Percentiles rank a stretch among this genome's conserved stretches.
These are phyloP conservation scores for Neoseiulus cucumeris DNA, from an alignment of 1,140 invertebrate genomes.

Conservation along the genomic window DNA sequence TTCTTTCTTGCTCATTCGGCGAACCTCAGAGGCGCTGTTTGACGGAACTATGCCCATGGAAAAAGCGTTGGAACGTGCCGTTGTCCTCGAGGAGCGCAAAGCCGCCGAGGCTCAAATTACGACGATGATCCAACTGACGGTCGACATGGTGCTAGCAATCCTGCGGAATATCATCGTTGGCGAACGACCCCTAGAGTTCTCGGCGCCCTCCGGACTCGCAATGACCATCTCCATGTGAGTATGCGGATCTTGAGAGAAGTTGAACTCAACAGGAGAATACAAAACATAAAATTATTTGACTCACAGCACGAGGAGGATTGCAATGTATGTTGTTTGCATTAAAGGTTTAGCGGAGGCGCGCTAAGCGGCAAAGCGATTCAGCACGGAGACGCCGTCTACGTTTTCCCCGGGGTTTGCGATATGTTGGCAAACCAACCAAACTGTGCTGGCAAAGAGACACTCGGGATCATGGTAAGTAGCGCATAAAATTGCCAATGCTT, in stretches of 20 bases:
- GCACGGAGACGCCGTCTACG: conserved; percentile 21
- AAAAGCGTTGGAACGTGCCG: conserved; percentile 20
- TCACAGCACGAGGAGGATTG: no score
- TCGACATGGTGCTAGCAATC: conserved; percentile 21
- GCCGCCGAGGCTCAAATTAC: conserved; percentile 20
- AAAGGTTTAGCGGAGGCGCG: conserved; percentile 20
- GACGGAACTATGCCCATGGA: conserved; percentile 22
- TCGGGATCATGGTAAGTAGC: conserved; percentile 20
- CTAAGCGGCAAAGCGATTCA: conserved; percentile 20
- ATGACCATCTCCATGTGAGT: conserved; percentile 23
- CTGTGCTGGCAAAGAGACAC: conserved; percentile 22
- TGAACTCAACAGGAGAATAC: no score
- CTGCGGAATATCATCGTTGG: conserved; percentile 23
- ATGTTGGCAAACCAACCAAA: conserved; percentile 17
- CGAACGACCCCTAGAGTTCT: conserved; percentile 22
- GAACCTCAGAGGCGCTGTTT: conserved; percentile 20
- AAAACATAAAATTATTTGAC: no score
- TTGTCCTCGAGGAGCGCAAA: conserved; percentile 20
- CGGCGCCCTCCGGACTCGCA: conserved; percentile 21
- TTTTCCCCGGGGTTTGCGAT: conserved; percentile 22
- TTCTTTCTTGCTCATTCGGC: no score
- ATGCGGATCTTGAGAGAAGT: no score
- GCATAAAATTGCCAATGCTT: neutral
- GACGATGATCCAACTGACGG: conserved; percentile 21
- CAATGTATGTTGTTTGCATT: neutral